Evolutionary conservation across 2,797 vertebrate genomes (phyloP).

Genomic region (Merluccius polli): DNA sequence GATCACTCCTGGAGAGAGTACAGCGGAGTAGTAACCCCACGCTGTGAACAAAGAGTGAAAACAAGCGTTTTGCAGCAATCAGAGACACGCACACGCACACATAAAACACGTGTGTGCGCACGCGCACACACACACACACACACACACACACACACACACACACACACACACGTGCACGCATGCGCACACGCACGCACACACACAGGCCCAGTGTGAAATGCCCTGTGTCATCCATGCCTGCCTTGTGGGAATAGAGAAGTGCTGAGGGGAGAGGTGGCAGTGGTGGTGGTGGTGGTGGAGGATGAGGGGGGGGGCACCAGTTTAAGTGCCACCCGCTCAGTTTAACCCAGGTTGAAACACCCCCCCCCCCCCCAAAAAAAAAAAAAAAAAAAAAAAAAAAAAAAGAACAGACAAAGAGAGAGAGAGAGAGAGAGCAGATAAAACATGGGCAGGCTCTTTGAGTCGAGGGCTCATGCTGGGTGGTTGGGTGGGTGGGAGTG

Average conservation of each 20-base stretch:
- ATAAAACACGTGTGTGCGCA: too few species aligned
- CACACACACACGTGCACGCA: not conserved
- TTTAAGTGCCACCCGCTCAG: slow-evolving; percentile 46
- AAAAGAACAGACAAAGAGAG: slow-evolving; percentile 27
- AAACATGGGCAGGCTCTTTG: slow-evolving; percentile 62
- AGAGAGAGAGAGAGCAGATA: slow-evolving; percentile 49
- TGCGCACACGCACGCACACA: not conserved
- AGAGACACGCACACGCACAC: too few species aligned
- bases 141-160: not conserved
- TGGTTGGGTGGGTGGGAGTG: not conserved
- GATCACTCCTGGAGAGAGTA: slow-evolving; percentile 51
- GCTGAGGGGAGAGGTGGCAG: too few species aligned
- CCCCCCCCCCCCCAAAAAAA: too few species aligned
- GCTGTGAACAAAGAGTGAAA: slow-evolving; percentile 68
- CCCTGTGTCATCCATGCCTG: not conserved
- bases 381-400: too few species aligned
- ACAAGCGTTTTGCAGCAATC: slow-evolving; percentile 63
- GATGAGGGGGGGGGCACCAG: too few species aligned
- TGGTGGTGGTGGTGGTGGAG: too few species aligned
- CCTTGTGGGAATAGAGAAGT: not conserved
- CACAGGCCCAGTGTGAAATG: slow-evolving; percentile 3
- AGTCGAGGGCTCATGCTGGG: slow-evolving; percentile 51
- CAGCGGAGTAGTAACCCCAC: slow-evolving; percentile 39
- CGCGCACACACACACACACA: not conserved
- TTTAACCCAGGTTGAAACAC: slow-evolving; percentile 52